These are phyloP conservation scores for Epizoanthus ramosus DNA, from an alignment of 92 coral and sea anemone genomes.

Conservation along the genomic window DNA sequence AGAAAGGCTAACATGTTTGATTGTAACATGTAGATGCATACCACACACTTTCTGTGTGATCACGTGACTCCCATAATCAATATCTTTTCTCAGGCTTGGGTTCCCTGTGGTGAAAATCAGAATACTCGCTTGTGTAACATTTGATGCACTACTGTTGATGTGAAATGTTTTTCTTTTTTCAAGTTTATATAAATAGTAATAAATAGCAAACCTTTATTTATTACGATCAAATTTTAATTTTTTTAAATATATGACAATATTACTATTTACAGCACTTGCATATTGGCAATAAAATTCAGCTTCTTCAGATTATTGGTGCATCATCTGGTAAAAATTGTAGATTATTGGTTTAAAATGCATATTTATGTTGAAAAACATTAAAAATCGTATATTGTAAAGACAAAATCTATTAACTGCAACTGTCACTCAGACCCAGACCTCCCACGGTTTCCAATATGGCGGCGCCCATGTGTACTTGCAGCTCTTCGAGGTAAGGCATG, in stretches of 20 bases:
- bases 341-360: constrained; percentile 11
- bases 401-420: constrained; percentile 3
- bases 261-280: constrained; percentile 15
- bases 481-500: constrained; percentile 15
- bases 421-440: constrained; percentile 26
- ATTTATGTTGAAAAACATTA: constrained; percentile 8
- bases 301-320: constrained; percentile 5
- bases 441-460: constrained; percentile 16
- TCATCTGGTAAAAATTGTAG: constrained; percentile 1
- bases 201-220: not conserved
- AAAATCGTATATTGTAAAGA: not conserved
- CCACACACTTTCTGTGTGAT: constrained; percentile 9
- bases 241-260: not conserved
- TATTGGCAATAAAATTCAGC: constrained; percentile 17
- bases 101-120: constrained; percentile 2
- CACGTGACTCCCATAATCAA: constrained; percentile 14
- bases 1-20: constrained; percentile 16
- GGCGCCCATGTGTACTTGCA: constrained; percentile 23
- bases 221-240: not conserved
- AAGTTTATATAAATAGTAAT: not conserved
- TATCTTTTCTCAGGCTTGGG: constrained; percentile 20
- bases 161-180: constrained; percentile 1
- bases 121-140: constrained; percentile 3
- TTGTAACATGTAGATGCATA: constrained; percentile 9
- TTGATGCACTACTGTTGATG: constrained; percentile 2